phyloP scores from a whole-genome alignment of 2,797 vertebrate species.

The Coregonus suidteri region DNA sequence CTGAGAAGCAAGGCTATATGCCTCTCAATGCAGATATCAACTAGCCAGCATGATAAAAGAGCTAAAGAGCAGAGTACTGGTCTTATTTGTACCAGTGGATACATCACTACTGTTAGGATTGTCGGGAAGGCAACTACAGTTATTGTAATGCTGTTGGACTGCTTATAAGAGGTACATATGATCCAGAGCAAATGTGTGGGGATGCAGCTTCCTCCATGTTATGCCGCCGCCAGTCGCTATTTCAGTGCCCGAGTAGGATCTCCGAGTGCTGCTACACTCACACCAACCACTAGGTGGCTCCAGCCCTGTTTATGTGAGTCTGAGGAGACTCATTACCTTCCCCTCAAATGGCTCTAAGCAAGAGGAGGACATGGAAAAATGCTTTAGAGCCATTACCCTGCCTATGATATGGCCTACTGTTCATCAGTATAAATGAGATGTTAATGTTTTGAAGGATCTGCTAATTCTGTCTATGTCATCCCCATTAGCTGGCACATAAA shows the following conservation, averaged over 20 bases:
- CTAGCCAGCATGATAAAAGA: constrained; percentile 40
- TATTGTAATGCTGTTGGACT: not conserved
- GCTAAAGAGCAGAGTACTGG: not conserved
- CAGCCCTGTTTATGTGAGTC: constrained; percentile 61
- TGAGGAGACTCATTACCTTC: constrained; percentile 9
- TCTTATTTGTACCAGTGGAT: not conserved
- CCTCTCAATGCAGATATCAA: constrained; percentile 44
- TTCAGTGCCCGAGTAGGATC: not conserved
- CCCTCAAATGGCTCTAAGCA: constrained; percentile 8
- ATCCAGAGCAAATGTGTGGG: not conserved
- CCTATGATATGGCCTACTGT: not conserved
- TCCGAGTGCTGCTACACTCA: constrained; percentile 34
- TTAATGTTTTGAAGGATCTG: not conserved
- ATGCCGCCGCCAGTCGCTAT: not conserved
- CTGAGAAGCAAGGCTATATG: not conserved
- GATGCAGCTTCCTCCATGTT: not conserved
- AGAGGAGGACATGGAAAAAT: constrained; percentile 8
- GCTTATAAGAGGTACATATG: not conserved
- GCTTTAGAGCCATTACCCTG: not conserved
- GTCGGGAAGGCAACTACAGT: not conserved
- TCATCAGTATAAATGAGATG: not conserved
- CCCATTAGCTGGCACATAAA: not conserved
- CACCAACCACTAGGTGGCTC: constrained; percentile 78
- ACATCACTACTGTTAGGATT: not conserved
- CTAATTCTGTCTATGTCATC: not conserved